Conservation (phyloP, 37 sponge, comb jelly and placozoan species). For the Geodia barretti region DNA sequence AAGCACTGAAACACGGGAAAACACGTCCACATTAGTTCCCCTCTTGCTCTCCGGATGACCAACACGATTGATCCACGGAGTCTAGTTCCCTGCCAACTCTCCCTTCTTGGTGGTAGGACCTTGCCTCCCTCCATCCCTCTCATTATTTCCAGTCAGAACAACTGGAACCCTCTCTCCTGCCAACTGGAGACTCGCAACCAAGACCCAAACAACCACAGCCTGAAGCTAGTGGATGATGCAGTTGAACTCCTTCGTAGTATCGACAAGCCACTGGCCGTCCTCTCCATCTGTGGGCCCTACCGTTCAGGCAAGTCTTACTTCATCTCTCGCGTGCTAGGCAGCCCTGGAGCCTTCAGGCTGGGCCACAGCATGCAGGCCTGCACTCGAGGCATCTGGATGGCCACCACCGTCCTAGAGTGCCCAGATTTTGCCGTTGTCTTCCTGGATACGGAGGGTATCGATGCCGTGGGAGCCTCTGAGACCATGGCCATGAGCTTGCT, state of each 20-base stretch:
- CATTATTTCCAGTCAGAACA: background rate
- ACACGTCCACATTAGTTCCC: too few species aligned
- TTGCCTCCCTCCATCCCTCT: conserved; percentile 3
- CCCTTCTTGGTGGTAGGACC: too few species aligned
- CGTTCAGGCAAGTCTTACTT: conserved; percentile 48
- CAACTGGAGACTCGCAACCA: too few species aligned
- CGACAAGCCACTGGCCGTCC: conserved; percentile 17
- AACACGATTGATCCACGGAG: too few species aligned
- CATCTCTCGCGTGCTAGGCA: conserved; percentile 31
- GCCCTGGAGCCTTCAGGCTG: conserved; percentile 7
- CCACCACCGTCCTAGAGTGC: conserved; percentile 22
- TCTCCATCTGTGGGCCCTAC: conserved; percentile 38
- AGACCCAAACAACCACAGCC: too few species aligned
- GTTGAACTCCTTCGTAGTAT: conserved; percentile 15
- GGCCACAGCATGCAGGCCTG: conserved; percentile 31
- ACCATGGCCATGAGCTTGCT: background rate
- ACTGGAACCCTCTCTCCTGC: too few species aligned
- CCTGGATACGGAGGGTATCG: conserved; percentile 25
- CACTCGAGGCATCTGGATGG: conserved; percentile 36
- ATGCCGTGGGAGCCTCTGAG: background rate
- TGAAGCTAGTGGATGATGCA: conserved; percentile 13
- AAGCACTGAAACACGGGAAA: too few species aligned
- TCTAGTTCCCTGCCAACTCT: too few species aligned
- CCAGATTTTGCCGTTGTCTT: conserved; percentile 7
- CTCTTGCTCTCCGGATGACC: too few species aligned